Percentiles rank a stretch among this genome's conserved stretches.
These are phyloP conservation scores for Dryocosmus kuriphilus DNA, from an alignment of 2,888 invertebrate genomes.

Conservation along the genomic window DNA sequence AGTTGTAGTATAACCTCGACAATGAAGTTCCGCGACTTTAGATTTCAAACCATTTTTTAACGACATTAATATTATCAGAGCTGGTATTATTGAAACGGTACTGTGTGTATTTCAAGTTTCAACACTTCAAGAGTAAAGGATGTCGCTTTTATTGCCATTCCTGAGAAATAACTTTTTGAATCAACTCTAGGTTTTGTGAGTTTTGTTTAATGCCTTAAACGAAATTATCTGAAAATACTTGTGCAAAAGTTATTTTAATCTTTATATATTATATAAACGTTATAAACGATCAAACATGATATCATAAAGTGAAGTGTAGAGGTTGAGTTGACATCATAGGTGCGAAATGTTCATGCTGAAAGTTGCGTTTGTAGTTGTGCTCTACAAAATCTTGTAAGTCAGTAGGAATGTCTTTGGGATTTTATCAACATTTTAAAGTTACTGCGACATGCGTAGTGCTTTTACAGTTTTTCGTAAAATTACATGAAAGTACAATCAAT, in stretches of 20 bases:
- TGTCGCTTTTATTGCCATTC: not conserved
- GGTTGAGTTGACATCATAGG: not conserved
- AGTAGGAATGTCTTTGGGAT: too few species aligned
- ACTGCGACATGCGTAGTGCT: too few species aligned
- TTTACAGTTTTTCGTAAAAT: too few species aligned
- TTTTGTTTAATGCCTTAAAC: not conserved
- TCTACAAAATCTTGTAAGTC: too few species aligned
- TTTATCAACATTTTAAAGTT: too few species aligned
- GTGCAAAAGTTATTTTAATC: not conserved
- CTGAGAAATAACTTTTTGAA: slow-evolving; percentile 10
- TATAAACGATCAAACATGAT: not conserved
- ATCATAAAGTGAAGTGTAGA: not conserved
- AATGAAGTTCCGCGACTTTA: slow-evolving; percentile 4
- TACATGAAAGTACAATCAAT: too few species aligned
- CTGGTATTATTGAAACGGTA: slow-evolving; percentile 2
- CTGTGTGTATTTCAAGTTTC: not conserved
- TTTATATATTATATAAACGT: not conserved
- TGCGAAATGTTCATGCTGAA: not conserved
- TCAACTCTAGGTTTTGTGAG: slow-evolving; percentile 10
- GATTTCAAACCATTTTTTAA: not conserved
- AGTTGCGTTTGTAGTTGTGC: not conserved
- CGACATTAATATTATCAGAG: not conserved
- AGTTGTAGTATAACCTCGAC: slow-evolving; percentile 17
- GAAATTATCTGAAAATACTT: not conserved
- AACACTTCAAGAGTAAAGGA: slow-evolving; percentile 11